phyloP scores from a whole-genome alignment of 2,888 invertebrate genomes.

The Girardia tigrina region DNA sequence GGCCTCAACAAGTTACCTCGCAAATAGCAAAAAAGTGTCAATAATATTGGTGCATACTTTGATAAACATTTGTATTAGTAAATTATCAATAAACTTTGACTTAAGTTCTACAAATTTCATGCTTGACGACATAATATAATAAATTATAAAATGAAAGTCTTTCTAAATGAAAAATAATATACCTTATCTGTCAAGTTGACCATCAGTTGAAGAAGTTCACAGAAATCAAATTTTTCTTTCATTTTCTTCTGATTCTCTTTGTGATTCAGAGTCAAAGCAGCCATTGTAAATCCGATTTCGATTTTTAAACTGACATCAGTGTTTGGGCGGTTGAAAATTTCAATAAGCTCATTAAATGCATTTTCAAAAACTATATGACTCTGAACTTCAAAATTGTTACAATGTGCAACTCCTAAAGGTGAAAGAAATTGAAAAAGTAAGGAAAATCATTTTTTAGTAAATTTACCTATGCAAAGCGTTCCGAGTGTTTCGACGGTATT shows the following conservation, averaged over 20 bases:
- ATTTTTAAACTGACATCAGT: background rate
- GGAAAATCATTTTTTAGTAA: no score
- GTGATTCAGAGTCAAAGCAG: background rate
- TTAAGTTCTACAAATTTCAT: no score
- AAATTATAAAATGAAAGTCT: no score
- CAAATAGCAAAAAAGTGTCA: no score
- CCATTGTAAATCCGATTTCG: conserved; percentile 21
- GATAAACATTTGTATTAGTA: no score
- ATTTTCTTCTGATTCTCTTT: conserved; percentile 26
- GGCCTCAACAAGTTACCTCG: no score
- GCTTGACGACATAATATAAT: no score
- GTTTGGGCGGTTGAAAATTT: background rate
- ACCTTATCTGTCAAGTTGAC: background rate
- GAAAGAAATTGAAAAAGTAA: no score
- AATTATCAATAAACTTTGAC: no score
- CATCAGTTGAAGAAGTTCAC: background rate
- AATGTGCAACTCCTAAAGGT: conserved; percentile 31
- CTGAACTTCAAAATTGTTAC: conserved; percentile 34
- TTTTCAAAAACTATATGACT: conserved; percentile 34
- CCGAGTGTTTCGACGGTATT: conserved; percentile 48
- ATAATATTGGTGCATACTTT: no score
- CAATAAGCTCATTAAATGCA: conserved; percentile 29
- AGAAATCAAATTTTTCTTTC: background rate
- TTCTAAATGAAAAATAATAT: background rate
- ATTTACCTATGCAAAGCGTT: conserved; percentile 47